These are phyloP conservation scores for Oreochromis aureus DNA, from an alignment of 2,113 vertebrate genomes.

Conservation along the genomic window DNA sequence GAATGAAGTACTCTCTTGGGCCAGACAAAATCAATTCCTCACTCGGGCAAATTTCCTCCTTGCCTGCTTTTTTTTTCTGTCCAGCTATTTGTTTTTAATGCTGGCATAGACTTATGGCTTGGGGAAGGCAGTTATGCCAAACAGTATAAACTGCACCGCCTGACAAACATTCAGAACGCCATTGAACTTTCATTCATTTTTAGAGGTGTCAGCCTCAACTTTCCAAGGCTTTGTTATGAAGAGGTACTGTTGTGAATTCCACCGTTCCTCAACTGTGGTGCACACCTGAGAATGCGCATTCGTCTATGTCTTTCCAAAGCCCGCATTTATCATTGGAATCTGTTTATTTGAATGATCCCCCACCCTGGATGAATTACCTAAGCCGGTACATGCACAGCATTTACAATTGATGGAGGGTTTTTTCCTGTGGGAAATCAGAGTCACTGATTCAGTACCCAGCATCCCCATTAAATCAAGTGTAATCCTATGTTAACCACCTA, in stretches of 20 bases:
- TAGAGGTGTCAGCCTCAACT: conserved; percentile 55
- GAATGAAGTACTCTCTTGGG: conserved; percentile 73
- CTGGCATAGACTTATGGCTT: conserved; percentile 62
- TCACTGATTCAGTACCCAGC: conserved; percentile 48
- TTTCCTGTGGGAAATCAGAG: conserved; percentile 69
- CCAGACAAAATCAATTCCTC: conserved; percentile 74
- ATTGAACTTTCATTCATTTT: conserved; percentile 70
- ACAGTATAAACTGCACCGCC: conserved; percentile 56
- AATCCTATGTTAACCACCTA: conserved; percentile 42
- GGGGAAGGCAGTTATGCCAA: conserved; percentile 53
- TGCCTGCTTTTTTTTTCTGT: conserved; percentile 28
- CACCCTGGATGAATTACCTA: conserved; percentile 54
- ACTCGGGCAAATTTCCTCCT: conserved; percentile 69
- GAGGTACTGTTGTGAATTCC: conserved; percentile 45
- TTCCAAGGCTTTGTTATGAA: conserved; percentile 60
- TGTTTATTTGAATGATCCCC: conserved; percentile 66
- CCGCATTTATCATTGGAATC: conserved; percentile 59
- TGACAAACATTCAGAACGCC: conserved; percentile 64
- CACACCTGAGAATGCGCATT: conserved; percentile 22
- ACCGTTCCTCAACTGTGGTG: conserved; percentile 41
- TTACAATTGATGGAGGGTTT: conserved; percentile 46
- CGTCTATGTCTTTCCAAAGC: conserved; percentile 47
- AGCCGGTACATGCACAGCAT: conserved; percentile 48
- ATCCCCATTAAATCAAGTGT: conserved; percentile 55
- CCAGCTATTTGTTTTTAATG: conserved; percentile 70